Conservation (phyloP, 1,140 invertebrate species). For the Proales similis region DNA sequence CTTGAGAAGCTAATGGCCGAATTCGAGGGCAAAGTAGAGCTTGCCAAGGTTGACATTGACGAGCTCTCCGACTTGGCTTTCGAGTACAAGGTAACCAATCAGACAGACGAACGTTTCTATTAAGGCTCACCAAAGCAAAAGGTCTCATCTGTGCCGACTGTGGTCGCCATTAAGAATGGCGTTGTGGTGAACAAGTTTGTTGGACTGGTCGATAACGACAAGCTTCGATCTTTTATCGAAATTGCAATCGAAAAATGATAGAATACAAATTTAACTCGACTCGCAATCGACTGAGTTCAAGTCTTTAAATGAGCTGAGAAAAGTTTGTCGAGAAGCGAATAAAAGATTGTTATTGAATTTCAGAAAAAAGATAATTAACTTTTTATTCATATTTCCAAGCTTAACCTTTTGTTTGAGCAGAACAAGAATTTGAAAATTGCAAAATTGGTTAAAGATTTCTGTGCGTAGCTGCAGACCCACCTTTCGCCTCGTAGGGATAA, state of each 20-base stretch:
- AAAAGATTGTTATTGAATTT: too few relatives aligned
- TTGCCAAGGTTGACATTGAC: constrained; percentile 36
- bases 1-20: constrained; percentile 20
- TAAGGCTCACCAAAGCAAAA: background rate
- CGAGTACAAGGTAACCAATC: constrained; percentile 16
- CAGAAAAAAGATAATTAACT: too few relatives aligned
- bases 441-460: too few relatives aligned
- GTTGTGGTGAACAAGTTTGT: constrained; percentile 10
- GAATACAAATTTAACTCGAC: too few relatives aligned
- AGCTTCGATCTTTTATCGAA: constrained; percentile 25
- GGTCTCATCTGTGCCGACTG: constrained; percentile 31
- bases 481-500: too few relatives aligned
- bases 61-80: constrained; percentile 4
- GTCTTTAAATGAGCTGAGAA: too few relatives aligned
- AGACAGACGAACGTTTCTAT: background rate
- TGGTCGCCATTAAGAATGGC: constrained; percentile 32
- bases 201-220: constrained; percentile 25
- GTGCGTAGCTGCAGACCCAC: too few relatives aligned
- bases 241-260: constrained; percentile 9
- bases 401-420: too few relatives aligned
- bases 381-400: too few relatives aligned
- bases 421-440: too few relatives aligned
- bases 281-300: too few relatives aligned
- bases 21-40: constrained; percentile 20
- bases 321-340: too few relatives aligned